Base-by-base conservation (phyloP, 1,140 invertebrate species). In the Euura lappo region DNA sequence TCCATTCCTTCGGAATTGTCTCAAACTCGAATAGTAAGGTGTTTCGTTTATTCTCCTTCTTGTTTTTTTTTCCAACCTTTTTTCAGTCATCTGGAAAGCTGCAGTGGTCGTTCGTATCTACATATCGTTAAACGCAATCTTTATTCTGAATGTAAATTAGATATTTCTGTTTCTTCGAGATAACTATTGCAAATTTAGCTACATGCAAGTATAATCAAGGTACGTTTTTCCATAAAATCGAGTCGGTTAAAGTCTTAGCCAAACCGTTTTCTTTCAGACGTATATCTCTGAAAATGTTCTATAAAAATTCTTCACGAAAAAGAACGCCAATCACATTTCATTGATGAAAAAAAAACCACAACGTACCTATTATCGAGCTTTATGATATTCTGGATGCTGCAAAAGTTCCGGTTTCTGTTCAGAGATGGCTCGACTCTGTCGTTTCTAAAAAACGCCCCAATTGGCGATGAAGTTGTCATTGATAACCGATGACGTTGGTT, bases 1-100 rank as follows among this genome's bases (percentile, higher is more conserved):
- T 84, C 28, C 82, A 82, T 84, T 85, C 82, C 72, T 79, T 81
- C 73, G 72, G 75, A 79, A 81, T 78, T 75, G 78, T 78, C 78
- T 80, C 73, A 13, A 44, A 51, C 13, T 70, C 69, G 28, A 60
- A 44, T 42, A 45, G 8, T 44, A 46, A 45, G 70, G 75, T 64
- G 60, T 75, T 60, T 64, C 51, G 28, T 68, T 71, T 72, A 4
- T 72, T 69, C 69, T 69, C 42, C 11, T 42, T 8, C 77, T n/a
- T 78, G 71, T 68, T 71, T 77, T 77, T 71, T 70, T 70, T 76
- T 79, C 79, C 47, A 78, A 72, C 76, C 76, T 45, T 67, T 28
- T 65, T 44, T 71, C 60, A 72, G 72, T 80, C 78, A 83, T 85
- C 84, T 79, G 76, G 82, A 28, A 84, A 84, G 79, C 80, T 77